Base-by-base conservation (phyloP, 2,113 vertebrate species). In the Galemys pyrenaicus region DNA sequence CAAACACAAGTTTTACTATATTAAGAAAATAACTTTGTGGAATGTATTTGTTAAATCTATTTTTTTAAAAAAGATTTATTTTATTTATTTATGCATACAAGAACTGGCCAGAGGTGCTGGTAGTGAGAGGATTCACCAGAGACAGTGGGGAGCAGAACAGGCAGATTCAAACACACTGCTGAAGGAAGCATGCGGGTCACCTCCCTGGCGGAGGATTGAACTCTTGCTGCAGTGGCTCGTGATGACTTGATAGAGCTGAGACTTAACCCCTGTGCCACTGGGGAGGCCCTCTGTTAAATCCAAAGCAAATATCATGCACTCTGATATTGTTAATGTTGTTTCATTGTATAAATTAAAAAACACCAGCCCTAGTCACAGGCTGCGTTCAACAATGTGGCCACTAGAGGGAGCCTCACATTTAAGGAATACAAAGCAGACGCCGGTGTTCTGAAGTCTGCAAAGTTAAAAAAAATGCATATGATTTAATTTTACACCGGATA, bases 351-450 rank as follows among this genome's bases (percentile, higher is more conserved):
- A 39, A 64, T 82, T 51, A 82, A 70, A 6, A 91, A 90, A 28
- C 12, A 54, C 51, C 15, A 37, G 17, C 19, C 35, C 28, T 68
- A 37, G 5, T 15, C 41, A 56, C 5, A 79, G 44, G 9, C 9
- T 30, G 6, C 20, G 9, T 9, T 64, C 35, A 68, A 46, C 2
- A 46, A 5, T 37, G 35, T 93, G 91, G 30, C 92, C 98, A 96
- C 90, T 93, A 96, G 94, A 71, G 35, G 94, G 92, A 82, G 79
- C 79, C 39, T 96, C 81, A 78, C 41, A 93, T 75, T 94, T 96
- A 68, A 67, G 94, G 89, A 71, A 92, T 9, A 22, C 44, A 71
- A 60, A 86, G 65, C 22, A 74, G 80, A 19, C 77, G 37, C 46
- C 7, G 35, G 51, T 22, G 60, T 30, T 88, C 67, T 20, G 73